Evolutionary conservation across 2,113 vertebrate genomes (phyloP), one percentile per base, ranked within the genome.

Genomic region (Ictalurus furcatus): DNA sequence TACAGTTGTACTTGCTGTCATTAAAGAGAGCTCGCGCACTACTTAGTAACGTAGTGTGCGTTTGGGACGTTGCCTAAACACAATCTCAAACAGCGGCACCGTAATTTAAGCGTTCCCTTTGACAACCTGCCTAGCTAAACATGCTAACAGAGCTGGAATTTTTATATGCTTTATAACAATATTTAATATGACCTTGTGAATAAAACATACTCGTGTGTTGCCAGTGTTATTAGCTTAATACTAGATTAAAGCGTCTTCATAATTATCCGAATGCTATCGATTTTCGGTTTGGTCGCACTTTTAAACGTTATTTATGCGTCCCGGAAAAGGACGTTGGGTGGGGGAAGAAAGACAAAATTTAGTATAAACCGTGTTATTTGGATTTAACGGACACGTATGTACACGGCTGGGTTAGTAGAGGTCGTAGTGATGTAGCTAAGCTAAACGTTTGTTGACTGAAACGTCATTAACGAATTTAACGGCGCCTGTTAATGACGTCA

Each of bases 341-440:
- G 4, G 74, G 6, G 1, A 13, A 0, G n/a, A 14, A 16, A 1
- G 13, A 13, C 25, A 28, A 74, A 17, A 12, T 44, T 0, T 12
- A 25, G 30, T 44, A 25, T 25, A 54, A 48, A 16, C 6, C 12
- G 11, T 79, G 44, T 28, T 79, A 8, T 52, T 44, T 78, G 21
- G 21, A 48, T 78, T 78, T 13, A 54, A 79, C 12, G 3, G 40
- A 17, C 67, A 54, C 54, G 85, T 84, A 19, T 58, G 1, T n/a
- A 16, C 37, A 67, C 84, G 4, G n/a, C 6, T 40, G 85, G 90
- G 88, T 91, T 89, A 91, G 85, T 87, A 65, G 40, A 87, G 90
- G 88, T 87, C 90, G 89, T 34, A 8, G 61, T 13, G 84, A 56
- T 37, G 34, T 25, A 12, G 44, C 74, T 58, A 40, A 48, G 86